phyloP scores from a whole-genome alignment of 2,113 vertebrate species.

The Ptyas mucosa region DNA sequence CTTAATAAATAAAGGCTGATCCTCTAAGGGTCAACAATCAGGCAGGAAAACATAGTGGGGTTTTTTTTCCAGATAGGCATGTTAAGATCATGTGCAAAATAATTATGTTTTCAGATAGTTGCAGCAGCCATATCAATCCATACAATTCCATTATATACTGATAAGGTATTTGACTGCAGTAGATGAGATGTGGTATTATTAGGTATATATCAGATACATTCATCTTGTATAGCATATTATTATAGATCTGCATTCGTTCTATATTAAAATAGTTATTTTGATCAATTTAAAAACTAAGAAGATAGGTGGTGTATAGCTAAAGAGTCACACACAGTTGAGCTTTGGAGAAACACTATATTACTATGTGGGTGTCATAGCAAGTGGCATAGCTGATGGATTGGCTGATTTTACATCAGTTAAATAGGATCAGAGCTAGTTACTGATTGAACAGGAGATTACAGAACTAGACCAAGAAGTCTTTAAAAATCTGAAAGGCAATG shows the following conservation, averaged over 20 bases:
- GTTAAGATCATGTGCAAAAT: not conserved
- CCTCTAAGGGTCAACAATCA: not conserved
- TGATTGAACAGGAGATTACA: not conserved
- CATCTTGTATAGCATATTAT: not conserved
- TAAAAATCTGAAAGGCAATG: not conserved
- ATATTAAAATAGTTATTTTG: constrained; percentile 15
- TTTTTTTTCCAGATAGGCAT: not conserved
- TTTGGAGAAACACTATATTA: not conserved
- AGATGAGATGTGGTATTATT: not conserved
- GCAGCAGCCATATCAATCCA: not conserved
- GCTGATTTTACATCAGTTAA: not conserved
- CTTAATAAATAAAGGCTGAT: not conserved
- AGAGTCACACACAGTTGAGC: not conserved
- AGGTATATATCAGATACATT: not conserved
- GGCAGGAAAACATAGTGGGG: not conserved
- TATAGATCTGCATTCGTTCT: accelerated
- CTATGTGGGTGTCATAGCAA: not conserved
- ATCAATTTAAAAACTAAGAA: constrained; percentile 5
- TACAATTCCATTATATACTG: not conserved
- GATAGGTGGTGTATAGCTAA: not conserved
- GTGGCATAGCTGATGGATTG: not conserved
- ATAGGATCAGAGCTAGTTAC: not conserved
- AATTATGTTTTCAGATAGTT: not conserved
- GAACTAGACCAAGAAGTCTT: not conserved
- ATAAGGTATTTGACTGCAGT: accelerated